Conservation (phyloP, 2,888 invertebrate genomes). For the Morpho achilles region DNA sequence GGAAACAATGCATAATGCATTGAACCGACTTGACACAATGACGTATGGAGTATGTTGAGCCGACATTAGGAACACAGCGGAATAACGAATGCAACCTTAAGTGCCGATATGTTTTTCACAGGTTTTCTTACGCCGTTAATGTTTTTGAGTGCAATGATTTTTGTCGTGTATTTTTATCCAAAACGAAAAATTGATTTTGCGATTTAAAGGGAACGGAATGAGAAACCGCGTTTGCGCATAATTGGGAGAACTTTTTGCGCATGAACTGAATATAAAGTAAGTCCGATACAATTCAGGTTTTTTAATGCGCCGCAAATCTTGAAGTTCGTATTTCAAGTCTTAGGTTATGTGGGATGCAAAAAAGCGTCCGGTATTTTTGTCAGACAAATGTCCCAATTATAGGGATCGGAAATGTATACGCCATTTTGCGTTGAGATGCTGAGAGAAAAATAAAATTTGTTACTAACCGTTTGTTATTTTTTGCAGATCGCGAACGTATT, state of each 20-base stretch:
- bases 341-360: slow-evolving; percentile 12
- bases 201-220: slow-evolving; percentile 53
- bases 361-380: slow-evolving; percentile 24
- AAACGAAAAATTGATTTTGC: slow-evolving; percentile 50
- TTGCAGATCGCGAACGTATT: background rate
- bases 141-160: slow-evolving; percentile 50
- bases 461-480: slow-evolving; percentile 1
- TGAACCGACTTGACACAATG: slow-evolving; percentile 64
- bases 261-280: slow-evolving; percentile 65
- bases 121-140: slow-evolving; percentile 52
- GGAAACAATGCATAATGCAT: slow-evolving; percentile 77
- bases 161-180: slow-evolving; percentile 52
- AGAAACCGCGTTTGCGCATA: slow-evolving; percentile 64
- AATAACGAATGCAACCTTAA: slow-evolving; percentile 47
- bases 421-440: slow-evolving; percentile 5
- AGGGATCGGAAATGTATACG: slow-evolving; percentile 9
- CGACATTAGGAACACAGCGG: slow-evolving; percentile 59
- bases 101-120: slow-evolving; percentile 53
- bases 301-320: slow-evolving; percentile 37
- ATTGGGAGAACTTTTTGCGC: slow-evolving; percentile 68
- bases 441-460: slow-evolving; percentile 7
- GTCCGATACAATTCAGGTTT: slow-evolving; percentile 59
- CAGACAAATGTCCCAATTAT: slow-evolving; percentile 27
- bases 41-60: slow-evolving; percentile 67
- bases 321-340: slow-evolving; percentile 23